Evolutionary conservation across 2,113 vertebrate genomes (phyloP), one percentile per base, ranked within the genome.

Genomic region (Malurus cyaneus): DNA sequence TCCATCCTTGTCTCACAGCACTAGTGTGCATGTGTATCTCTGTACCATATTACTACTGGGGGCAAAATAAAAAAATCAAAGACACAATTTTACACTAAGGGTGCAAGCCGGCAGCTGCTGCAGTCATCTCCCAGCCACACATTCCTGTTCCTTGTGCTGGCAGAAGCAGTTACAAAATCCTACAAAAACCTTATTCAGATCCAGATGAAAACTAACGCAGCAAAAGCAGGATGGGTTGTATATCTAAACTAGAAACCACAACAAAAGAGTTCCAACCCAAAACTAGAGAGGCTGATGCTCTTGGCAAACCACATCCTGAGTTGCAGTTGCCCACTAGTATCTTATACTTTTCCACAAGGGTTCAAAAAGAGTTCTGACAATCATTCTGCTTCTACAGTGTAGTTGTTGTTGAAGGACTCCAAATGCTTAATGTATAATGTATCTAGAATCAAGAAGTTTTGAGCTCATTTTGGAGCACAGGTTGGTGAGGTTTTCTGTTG

Each of bases 371-470:
- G 9, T 56, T 54, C 42, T 59, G 11, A 71, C 39, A 71, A 64
- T 6, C 66, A 72, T 32, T 54, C 44, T 50, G 29, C 34, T 80
- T 11, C 44, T 46, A 9, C 8, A 59, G 50, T 8, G 50, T 9
- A 74, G 25, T 0, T 66, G 25, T 14, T 28, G 18, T 8, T 2
- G 2, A 80, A 71, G 56, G 14, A 44, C 26, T 32, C 3, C 39
- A 90, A 36, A 61, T 9, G 24, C 36, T n/a, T 57, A 10, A 62
- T 1, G 3, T 12, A 32, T 1, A 1, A 5, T 9, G 11, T 5
- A 31, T 44, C 44, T 42, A 36, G 11, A 26, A 73, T 25, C 11
- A 62, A 41, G 5, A 57, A 24, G 28, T 2, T 73, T 31, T 44
- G 7, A 5, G 4, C 18, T 18, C 5, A 29, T 44, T 81, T 73